Percentiles rank a stretch among this genome's conserved stretches.
Evolutionary conservation across 2,888 invertebrate genomes (phyloP).

Genomic region (Elysia crispata): DNA sequence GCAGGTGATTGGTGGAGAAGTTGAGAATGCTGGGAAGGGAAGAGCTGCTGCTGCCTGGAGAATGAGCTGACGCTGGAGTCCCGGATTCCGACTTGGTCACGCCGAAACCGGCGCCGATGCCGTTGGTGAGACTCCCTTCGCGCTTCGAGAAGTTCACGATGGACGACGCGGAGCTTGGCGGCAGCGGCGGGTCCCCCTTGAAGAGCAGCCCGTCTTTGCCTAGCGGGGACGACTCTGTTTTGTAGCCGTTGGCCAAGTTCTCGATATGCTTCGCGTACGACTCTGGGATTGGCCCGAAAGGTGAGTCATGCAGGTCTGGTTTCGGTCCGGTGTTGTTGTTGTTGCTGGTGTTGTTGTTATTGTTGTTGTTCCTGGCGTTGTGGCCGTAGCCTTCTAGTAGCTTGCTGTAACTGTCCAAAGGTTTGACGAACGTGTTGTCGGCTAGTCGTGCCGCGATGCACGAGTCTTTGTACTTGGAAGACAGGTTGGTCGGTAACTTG

Average conservation of each 20-base stretch:
- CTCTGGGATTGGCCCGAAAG: conserved; percentile 25
- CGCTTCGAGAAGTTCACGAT: conserved; percentile 10
- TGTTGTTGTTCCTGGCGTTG: conserved; percentile 50
- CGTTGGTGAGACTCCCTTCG: conserved; percentile 35
- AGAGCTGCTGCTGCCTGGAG: conserved; percentile 13
- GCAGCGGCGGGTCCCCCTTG: conserved; percentile 33
- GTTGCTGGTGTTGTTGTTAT: conserved; percentile 31
- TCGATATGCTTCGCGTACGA: conserved; percentile 44
- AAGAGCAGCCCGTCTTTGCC: neutral
- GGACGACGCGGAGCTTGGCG: conserved; percentile 17
- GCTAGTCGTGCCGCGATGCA: conserved; percentile 60
- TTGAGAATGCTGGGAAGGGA: conserved; percentile 47
- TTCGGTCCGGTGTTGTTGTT: conserved; percentile 40
- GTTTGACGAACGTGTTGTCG: conserved; percentile 41
- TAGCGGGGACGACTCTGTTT: conserved; percentile 9
- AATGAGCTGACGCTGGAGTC: conserved; percentile 30
- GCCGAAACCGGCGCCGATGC: neutral
- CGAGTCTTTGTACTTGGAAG: conserved; percentile 61
- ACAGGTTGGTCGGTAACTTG: neutral
- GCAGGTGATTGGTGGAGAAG: conserved; percentile 46
- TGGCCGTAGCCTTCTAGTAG: conserved; percentile 49
- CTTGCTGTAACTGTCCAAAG: conserved; percentile 39
- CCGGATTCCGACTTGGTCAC: conserved; percentile 32
- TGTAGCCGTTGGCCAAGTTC: conserved; percentile 38
- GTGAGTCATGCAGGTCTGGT: conserved; percentile 5